phyloP scores from a whole-genome alignment of 2,113 vertebrate species.

The Pogonocichla stellata region DNA sequence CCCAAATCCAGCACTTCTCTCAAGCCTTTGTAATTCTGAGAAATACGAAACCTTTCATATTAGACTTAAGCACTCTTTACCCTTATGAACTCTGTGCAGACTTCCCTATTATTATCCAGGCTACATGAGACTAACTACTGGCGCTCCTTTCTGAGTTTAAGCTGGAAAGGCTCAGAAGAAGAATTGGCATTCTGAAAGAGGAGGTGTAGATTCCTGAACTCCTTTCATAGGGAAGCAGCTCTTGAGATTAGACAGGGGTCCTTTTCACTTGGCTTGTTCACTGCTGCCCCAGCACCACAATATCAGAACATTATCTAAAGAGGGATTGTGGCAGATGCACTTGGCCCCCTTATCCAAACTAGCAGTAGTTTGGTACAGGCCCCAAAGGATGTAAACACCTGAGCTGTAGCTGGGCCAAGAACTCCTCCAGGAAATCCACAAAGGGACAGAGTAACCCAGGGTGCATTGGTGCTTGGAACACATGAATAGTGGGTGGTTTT shows the following conservation, averaged over 20 bases:
- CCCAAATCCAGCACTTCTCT: background rate
- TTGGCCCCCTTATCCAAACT: background rate
- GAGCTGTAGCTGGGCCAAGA: background rate
- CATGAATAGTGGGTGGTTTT: background rate
- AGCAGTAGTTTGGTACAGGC: background rate
- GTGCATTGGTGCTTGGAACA: background rate
- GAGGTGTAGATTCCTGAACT: background rate
- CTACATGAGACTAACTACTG: background rate
- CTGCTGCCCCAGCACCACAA: background rate
- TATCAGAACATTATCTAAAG: background rate
- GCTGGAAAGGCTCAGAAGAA: background rate
- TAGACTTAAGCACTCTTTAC: background rate
- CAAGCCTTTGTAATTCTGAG: background rate
- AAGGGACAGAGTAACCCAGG: background rate
- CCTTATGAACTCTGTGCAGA: background rate
- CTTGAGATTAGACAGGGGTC: background rate
- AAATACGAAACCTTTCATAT: background rate
- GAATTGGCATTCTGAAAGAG: background rate
- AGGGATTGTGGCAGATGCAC: background rate
- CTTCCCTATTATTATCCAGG: background rate
- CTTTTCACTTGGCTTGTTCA: background rate
- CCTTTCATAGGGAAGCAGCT: background rate
- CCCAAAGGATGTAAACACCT: background rate
- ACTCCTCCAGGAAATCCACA: background rate
- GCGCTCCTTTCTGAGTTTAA: background rate